Evolutionary conservation across 2,797 vertebrate genomes (phyloP).

Genomic region (Semaprochilodus insignis): DNA sequence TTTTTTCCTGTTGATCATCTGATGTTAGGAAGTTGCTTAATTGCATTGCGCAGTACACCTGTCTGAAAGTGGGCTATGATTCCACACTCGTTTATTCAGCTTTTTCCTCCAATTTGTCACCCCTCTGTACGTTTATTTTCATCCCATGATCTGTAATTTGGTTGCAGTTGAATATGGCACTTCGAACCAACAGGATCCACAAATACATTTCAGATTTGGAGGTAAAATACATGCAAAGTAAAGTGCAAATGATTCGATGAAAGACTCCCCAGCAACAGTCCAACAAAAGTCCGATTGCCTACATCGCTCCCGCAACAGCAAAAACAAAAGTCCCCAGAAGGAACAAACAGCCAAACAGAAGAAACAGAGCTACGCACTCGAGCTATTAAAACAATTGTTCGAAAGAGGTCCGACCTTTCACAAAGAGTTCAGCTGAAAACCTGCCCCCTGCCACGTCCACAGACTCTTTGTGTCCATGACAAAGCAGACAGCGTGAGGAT

Average conservation of each 20-base stretch:
- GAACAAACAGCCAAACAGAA: constrained; percentile 35
- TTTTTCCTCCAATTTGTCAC: neutral
- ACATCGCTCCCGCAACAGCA: constrained; percentile 32
- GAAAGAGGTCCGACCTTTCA: constrained; percentile 27
- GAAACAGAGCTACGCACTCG: constrained; percentile 35
- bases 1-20: no score
- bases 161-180: constrained; percentile 56
- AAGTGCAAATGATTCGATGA: constrained; percentile 60
- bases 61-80: neutral
- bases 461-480: constrained; percentile 32
- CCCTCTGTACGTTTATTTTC: neutral
- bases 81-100: neutral
- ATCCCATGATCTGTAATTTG: constrained; percentile 21
- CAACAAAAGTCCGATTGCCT: constrained; percentile 54
- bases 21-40: no score
- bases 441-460: constrained; percentile 63
- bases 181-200: constrained; percentile 41
- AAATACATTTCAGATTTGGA: constrained; percentile 44
- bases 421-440: constrained; percentile 34
- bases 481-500: constrained; percentile 47
- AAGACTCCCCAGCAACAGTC: constrained; percentile 56
- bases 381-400: constrained; percentile 46
- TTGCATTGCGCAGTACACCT: no score
- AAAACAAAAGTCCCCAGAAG: constrained; percentile 38
- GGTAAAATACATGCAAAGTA: constrained; percentile 59